These are phyloP conservation scores for Acromyrmex heyeri DNA, from an alignment of 1,140 invertebrate genomes.

Conservation along the genomic window DNA sequence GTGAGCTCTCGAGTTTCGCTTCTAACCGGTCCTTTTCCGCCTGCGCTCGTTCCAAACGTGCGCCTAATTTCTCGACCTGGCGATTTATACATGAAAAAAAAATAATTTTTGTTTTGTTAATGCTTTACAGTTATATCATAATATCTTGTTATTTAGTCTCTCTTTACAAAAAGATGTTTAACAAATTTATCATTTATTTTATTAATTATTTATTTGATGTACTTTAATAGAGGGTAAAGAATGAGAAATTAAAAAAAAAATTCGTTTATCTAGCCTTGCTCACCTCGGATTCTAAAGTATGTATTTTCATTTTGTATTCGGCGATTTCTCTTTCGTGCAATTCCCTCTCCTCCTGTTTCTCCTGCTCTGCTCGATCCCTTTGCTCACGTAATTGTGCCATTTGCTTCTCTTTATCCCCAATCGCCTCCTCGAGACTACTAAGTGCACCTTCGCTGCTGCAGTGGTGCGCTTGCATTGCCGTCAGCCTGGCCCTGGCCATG, in stretches of 20 bases:
- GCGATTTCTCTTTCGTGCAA: conserved; percentile 97
- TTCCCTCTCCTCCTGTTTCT: conserved; percentile 98
- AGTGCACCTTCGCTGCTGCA: conserved; percentile 96
- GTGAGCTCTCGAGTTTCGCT: conserved; percentile 96
- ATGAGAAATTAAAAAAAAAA: not conserved
- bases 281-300: conserved; percentile 94
- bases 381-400: conserved; percentile 97
- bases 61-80: conserved; percentile 94
- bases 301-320: conserved; percentile 98
- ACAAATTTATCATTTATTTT: too few relatives aligned
- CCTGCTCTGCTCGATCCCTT: conserved; percentile 97
- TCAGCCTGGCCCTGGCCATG: conserved; percentile 95
- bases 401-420: conserved; percentile 98
- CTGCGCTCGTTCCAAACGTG: conserved; percentile 94
- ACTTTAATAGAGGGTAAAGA: not conserved
- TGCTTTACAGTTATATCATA: not conserved
- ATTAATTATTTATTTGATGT: not conserved
- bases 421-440: conserved; percentile 97
- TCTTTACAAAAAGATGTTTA: not conserved
- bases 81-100: not conserved
- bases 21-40: conserved; percentile 96
- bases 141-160: not conserved
- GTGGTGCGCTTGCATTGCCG: conserved; percentile 96
- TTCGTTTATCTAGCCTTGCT: conserved; percentile 1
- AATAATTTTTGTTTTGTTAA: not conserved